Evolutionary conservation across 2,797 vertebrate genomes (phyloP), one percentile per base, ranked within the genome.

Genomic region (Gymnodraco acuticeps): DNA sequence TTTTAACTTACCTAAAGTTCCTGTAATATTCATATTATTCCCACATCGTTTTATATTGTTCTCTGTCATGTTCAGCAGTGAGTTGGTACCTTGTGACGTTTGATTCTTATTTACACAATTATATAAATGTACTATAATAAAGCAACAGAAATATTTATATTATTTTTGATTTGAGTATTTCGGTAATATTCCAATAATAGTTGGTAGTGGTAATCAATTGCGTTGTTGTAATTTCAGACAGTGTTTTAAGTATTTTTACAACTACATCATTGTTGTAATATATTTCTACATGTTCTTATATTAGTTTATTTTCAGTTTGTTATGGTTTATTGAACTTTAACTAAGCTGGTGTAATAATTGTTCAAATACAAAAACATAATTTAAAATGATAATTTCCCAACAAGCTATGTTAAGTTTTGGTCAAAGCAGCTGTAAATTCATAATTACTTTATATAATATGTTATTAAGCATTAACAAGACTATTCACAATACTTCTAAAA

Each of bases 401-500:
- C 14, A 38, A 2, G 3, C 5, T 47, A 8, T 43, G 3, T 50
- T 19, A 5, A 17, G 45, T 59, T 23, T 23, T 2, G 4, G n/a
- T 6, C 12, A 2, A 41, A 4, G 17, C 17, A 42, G 38, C 14
- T 46, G n/a, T 27, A 63, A 14, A 46, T 71, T 42, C n/a, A 45
- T 73, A 14, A 31, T 58, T 19, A 11, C 7, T 45, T 43, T 14
- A 10, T 17, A 31, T 17, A 13, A 10, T n/a, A 23, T 51, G 27
- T 31, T 13, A 12, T 33, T 0, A 1, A 10, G 4, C 13, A 3
- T 66, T 5, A n/a, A 13, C 3, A 0, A 2, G 2, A 2, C 9
- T 20, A 45, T 33, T 23, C 1, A 53, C 56, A 56, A 54, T n/a
- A 33, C 51, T 42, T 55, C 11, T 33, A 19, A 3, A 2, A 20